These are phyloP conservation scores for Hypothenemus hampei DNA, from an alignment of 1,140 invertebrate genomes.

Conservation along the genomic window DNA sequence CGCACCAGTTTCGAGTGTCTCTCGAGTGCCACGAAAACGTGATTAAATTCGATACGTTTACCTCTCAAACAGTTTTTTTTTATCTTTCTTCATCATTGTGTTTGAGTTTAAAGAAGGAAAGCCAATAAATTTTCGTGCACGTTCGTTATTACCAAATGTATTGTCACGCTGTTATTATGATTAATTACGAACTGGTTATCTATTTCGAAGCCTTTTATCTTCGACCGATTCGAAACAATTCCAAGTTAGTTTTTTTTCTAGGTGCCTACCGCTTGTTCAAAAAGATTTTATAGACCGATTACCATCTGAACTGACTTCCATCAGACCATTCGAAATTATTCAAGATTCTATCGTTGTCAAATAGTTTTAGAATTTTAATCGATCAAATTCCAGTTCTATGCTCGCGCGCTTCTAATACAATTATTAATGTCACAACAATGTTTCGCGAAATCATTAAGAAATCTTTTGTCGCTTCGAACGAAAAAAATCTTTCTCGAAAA, in stretches of 20 bases:
- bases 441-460: too few species aligned
- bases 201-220: constrained; percentile 13
- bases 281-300: constrained; percentile 14
- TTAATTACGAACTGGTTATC: constrained; percentile 16
- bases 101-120: too few species aligned
- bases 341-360: constrained; percentile 16
- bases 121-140: too few species aligned
- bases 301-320: constrained; percentile 17
- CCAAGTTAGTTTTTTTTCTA: constrained; percentile 9
- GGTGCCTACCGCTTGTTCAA: constrained; percentile 16
- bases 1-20: too few species aligned
- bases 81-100: too few species aligned
- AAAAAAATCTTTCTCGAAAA: too few species aligned
- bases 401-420: too few species aligned
- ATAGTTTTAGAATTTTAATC: constrained; percentile 7
- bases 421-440: too few species aligned
- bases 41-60: too few species aligned
- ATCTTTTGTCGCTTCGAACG: too few species aligned
- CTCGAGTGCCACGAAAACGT: too few species aligned
- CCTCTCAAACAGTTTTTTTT: too few species aligned
- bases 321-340: constrained; percentile 19
- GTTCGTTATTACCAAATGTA: constrained; percentile 9
- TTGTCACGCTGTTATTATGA: constrained; percentile 21
- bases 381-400: constrained; percentile 15
- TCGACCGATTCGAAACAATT: constrained; percentile 18